A percentile compares a stretch with the other conserved stretches of the same genome.
phyloP scores from a whole-genome alignment of 2,888 invertebrate species.

The Drosophila nr. fundita region DNA sequence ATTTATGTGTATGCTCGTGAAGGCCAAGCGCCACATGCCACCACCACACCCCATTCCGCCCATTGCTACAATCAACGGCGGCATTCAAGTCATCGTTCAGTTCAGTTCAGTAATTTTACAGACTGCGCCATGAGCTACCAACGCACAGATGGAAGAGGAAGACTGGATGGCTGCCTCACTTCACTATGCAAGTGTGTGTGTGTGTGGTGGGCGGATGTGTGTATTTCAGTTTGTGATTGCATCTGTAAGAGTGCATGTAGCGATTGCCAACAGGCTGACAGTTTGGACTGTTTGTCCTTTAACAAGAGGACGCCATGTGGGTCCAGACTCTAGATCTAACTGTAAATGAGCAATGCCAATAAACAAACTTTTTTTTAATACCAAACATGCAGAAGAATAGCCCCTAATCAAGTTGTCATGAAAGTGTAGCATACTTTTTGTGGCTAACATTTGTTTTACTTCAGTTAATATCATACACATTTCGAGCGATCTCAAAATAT shows the following conservation, averaged over 20 bases:
- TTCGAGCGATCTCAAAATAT: neutral
- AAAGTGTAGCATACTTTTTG: conserved; percentile 40
- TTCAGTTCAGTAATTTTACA: conserved; percentile 80
- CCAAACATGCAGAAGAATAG: conserved; percentile 24
- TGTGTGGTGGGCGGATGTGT: conserved; percentile 30
- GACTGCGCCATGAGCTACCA: conserved; percentile 74
- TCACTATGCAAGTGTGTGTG: neutral
- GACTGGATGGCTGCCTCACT: conserved; percentile 27
- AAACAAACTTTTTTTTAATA: conserved; percentile 21
- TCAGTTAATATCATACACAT: neutral
- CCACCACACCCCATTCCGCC: conserved; percentile 14
- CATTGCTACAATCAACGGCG: conserved; percentile 37
- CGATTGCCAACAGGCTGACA: conserved; percentile 46
- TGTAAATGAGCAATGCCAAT: conserved; percentile 39
- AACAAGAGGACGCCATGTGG: conserved; percentile 4
- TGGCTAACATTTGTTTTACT: neutral
- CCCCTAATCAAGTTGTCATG: conserved; percentile 27
- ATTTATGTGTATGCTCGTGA: conserved; percentile 75
- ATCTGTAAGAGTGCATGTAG: conserved; percentile 60
- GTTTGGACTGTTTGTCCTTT: conserved; percentile 43
- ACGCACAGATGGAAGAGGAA: conserved; percentile 55
- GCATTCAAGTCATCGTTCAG: conserved; percentile 80
- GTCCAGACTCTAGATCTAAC: conserved; percentile 11
- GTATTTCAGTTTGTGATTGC: conserved; percentile 68
- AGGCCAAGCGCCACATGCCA: conserved; percentile 60